Percentiles rank a stretch among this genome's conserved stretches.
Evolutionary conservation across 2,888 invertebrate genomes (phyloP).

Genomic region (Calliopum simillimum): DNA sequence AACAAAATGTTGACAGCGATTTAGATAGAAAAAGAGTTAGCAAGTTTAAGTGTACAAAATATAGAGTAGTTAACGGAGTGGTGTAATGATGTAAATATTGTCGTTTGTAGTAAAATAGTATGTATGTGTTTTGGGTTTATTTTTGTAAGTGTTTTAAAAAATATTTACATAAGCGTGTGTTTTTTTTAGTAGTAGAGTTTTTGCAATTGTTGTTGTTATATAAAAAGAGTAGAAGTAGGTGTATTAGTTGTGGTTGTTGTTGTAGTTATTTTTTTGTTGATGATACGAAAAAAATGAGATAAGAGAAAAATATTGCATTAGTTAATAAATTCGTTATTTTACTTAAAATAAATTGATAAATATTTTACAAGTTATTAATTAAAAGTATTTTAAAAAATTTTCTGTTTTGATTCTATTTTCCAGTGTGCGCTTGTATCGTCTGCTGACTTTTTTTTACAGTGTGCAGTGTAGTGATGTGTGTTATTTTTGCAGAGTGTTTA

Average conservation of each 20-base stretch:
- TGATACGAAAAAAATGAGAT: conserved; percentile 51
- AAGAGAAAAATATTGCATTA: conserved; percentile 56
- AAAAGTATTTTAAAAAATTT: conserved; percentile 32
- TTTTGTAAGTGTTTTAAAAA: too few species aligned
- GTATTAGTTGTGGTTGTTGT: neutral
- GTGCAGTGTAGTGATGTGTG: neutral
- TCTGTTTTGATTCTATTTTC: conserved; percentile 19
- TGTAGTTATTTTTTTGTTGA: neutral
- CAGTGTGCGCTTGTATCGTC: conserved; percentile 24
- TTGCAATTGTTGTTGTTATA: too few species aligned
- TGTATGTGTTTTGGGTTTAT: too few species aligned
- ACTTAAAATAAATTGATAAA: conserved; percentile 17
- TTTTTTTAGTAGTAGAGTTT: neutral
- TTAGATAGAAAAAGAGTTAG: too few species aligned
- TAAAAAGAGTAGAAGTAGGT: neutral
- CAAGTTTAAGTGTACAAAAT: too few species aligned
- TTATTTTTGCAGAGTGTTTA: conserved; percentile 21
- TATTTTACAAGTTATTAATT: conserved; percentile 39
- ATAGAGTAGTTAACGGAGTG: too few species aligned
- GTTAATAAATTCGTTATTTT: conserved; percentile 45
- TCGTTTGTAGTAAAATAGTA: too few species aligned
- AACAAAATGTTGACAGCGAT: too few species aligned
- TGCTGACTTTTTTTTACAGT: conserved; percentile 22
- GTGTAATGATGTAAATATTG: too few species aligned
- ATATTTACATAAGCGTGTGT: neutral